phyloP scores from a whole-genome alignment of 1,140 invertebrate genomes.

The Drosophila tsacasi region DNA sequence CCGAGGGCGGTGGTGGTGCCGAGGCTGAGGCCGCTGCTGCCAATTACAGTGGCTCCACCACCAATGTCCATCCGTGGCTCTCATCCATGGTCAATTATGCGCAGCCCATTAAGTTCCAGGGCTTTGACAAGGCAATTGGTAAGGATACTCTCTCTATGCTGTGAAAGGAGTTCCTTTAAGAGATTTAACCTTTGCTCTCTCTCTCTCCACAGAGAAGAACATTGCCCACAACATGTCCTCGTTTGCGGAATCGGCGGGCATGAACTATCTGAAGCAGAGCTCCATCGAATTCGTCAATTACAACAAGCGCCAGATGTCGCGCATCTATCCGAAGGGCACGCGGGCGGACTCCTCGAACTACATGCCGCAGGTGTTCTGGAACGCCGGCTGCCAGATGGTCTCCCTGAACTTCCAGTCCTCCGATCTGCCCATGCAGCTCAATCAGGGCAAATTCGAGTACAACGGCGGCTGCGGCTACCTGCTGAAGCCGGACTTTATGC shows the following conservation, averaged over 20 bases:
- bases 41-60: constrained; percentile 98
- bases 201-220: constrained; percentile 91
- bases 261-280: constrained; percentile 97
- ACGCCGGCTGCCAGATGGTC: constrained; percentile 98
- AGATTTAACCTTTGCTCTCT: neutral
- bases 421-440: constrained; percentile 99
- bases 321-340: constrained; percentile 99
- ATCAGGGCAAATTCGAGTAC: constrained; percentile 99
- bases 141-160: constrained; percentile 53
- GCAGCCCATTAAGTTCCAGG: constrained; percentile 99
- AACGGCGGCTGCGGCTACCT: constrained; percentile 98
- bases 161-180: too few relatives aligned
- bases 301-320: constrained; percentile 99
- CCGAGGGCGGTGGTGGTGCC: constrained; percentile 87
- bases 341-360: constrained; percentile 99
- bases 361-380: constrained; percentile 99
- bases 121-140: constrained; percentile 99
- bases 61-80: constrained; percentile 99
- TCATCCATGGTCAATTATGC: constrained; percentile 99
- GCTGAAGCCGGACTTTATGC: constrained; percentile 99
- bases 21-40: constrained; percentile 89
- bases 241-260: constrained; percentile 97
- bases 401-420: constrained; percentile 99
- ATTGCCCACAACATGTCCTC: constrained; percentile 99
- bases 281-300: constrained; percentile 99